These are phyloP conservation scores for Neoarius graeffei DNA, from an alignment of 2,113 vertebrate genomes.

Conservation along the genomic window DNA sequence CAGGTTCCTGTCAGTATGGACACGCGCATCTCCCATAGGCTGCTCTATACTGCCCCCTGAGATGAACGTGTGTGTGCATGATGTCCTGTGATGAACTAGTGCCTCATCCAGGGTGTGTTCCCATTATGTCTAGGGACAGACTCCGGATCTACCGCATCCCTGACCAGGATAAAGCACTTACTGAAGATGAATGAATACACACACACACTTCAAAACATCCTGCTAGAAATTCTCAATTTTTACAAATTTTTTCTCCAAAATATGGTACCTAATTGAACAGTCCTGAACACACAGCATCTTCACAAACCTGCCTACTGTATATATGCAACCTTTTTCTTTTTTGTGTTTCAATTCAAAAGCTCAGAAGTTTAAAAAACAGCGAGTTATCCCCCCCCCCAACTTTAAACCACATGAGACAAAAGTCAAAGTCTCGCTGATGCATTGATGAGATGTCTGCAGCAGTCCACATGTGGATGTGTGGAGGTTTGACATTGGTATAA, in stretches of 20 bases:
- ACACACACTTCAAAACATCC: not conserved
- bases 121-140: not conserved
- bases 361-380: conserved; percentile 2
- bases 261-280: too few species aligned
- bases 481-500: conserved; percentile 26
- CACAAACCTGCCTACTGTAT: not conserved
- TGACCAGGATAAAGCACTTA: not conserved
- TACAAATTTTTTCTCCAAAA: too few species aligned
- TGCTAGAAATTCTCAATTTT: too few species aligned
- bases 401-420: conserved; percentile 43
- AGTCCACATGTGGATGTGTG: conserved; percentile 23
- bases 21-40: not conserved
- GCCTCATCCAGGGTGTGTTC: not conserved
- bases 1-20: not conserved
- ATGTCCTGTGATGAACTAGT: not conserved
- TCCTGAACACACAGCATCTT: conserved; percentile 4
- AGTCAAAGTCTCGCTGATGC: conserved; percentile 32
- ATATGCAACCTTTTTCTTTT: not conserved
- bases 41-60: not conserved
- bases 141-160: not conserved
- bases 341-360: not conserved
- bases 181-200: not conserved
- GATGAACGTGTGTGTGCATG: not conserved
- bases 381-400: not conserved
- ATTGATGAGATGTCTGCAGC: conserved; percentile 40